Evolutionary conservation across 2,797 vertebrate species (phyloP).

Genomic region (Staurois parvus): DNA sequence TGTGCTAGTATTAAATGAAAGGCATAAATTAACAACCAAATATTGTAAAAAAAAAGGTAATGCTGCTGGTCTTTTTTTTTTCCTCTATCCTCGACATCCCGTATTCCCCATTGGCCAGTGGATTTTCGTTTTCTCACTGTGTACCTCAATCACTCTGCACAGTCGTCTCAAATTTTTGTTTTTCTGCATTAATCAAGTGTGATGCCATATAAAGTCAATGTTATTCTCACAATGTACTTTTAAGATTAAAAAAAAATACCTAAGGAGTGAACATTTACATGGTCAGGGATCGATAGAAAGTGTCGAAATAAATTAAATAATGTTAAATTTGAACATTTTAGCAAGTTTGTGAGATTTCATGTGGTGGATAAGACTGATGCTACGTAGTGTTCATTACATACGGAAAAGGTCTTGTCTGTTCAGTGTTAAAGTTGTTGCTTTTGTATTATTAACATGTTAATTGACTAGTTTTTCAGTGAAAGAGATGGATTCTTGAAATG

Average conservation of each 20-base stretch:
- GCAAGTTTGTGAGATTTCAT: constrained; percentile 70
- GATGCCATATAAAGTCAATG: constrained; percentile 84
- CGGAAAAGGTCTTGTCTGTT: constrained; percentile 74
- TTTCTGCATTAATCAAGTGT: constrained; percentile 89
- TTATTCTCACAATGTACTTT: constrained; percentile 81
- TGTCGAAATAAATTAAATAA: constrained; percentile 71
- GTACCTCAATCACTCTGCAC: constrained; percentile 95
- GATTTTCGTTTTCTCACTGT: constrained; percentile 75
- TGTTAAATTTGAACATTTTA: constrained; percentile 68
- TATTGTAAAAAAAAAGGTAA: background rate
- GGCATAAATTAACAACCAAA: constrained; percentile 40
- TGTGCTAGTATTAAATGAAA: background rate
- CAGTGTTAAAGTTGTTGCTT: constrained; percentile 73
- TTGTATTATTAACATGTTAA: constrained; percentile 77
- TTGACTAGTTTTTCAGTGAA: constrained; percentile 76
- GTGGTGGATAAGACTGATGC: constrained; percentile 68
- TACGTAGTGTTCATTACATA: constrained; percentile 71
- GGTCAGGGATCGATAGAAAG: constrained; percentile 75
- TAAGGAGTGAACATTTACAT: constrained; percentile 75
- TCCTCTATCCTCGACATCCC: constrained; percentile 56
- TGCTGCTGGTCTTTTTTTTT: constrained; percentile 38
- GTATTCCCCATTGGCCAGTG: constrained; percentile 70
- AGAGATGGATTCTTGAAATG: constrained; percentile 78
- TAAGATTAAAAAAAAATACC: constrained; percentile 58
- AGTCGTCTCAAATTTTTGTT: constrained; percentile 66